Base-by-base conservation (phyloP, 1,140 invertebrate genomes). In the Polyergus mexicanus region DNA sequence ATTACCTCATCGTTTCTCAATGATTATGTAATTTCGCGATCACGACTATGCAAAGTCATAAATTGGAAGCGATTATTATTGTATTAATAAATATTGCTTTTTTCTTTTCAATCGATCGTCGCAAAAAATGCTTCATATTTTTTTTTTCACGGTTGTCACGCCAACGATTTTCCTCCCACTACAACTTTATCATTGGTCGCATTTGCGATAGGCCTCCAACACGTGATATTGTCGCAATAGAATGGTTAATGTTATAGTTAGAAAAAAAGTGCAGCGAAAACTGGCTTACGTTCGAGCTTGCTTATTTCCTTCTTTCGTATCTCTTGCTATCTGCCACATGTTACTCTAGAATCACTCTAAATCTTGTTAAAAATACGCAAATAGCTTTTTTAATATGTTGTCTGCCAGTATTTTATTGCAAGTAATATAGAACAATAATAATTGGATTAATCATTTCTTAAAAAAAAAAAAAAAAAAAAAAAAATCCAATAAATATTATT, bases 151-250 rank as follows among this genome's bases (percentile, higher is more conserved):
- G 10, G 1, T 60, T 8, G 25, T 51, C 69, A 51, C 13, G 56
- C 22, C 47, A 28, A 74, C 51, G 54, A 86, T 86, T 90, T 91
- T 76, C 74, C 58, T 68, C 8, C 22, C 62, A 56, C 80, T 66
- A 54, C 66, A 71, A 83, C 66, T 88, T 51, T 86, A 85, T 81
- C 68, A 93, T 94, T 93, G 92, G 92, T 88, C 87, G 84, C 72
- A 8, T 68, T 65, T 25, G 65, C 77, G 92, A 87, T 92, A 94
- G 92, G 92, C 92, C 92, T 93, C 91, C 92, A 66, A 76, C 85
- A 92, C 92, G 92, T 94, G 93, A 93, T 94, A 92, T 93, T 93
- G 92, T 93, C 68, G 87, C 93, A 93, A 93, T 91, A 92, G 92
- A 92, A 94, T 94, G 93, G 90, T 91, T 93, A 93, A 94, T 92